Conservation (phyloP, 2,113 vertebrate genomes). For the Cacatua alba region DNA sequence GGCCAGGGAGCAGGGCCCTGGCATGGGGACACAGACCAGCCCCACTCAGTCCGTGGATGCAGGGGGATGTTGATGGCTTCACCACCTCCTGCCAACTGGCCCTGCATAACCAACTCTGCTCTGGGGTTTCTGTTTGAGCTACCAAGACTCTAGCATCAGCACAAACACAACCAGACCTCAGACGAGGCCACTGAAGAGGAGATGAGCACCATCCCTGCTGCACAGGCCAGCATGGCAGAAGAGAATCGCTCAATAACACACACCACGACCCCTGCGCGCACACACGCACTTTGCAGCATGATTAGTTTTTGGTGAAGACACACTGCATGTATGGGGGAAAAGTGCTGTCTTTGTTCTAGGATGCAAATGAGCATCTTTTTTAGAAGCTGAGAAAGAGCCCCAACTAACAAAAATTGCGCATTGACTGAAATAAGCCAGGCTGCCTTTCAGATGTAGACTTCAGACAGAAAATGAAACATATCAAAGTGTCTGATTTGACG, state of each 20-base stretch:
- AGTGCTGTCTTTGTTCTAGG: constrained; percentile 50
- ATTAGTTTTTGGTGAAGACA: constrained; percentile 45
- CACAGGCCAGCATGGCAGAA: neutral
- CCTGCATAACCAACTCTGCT: accelerated
- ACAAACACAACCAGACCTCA: neutral
- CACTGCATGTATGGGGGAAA: neutral
- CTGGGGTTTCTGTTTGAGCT: neutral
- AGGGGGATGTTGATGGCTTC: accelerated
- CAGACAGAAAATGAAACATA: constrained; percentile 71
- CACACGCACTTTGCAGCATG: neutral
- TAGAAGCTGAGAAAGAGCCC: constrained; percentile 67
- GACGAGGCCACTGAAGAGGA: accelerated
- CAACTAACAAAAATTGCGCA: constrained; percentile 62
- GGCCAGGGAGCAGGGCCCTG: accelerated
- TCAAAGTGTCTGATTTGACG: constrained; percentile 67
- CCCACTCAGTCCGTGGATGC: accelerated
- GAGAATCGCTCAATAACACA: neutral
- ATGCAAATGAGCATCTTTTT: constrained; percentile 72
- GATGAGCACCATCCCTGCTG: neutral
- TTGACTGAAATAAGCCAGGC: constrained; percentile 67
- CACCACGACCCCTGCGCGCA: neutral
- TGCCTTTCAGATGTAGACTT: constrained; percentile 68
- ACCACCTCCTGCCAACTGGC: accelerated
- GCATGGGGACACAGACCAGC: accelerated
- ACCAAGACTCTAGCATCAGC: accelerated